A percentile compares a stretch with the other conserved stretches of the same genome.
These are phyloP conservation scores for Lissocephala sabroskyi DNA, from an alignment of 2,888 invertebrate genomes.

Conservation along the genomic window DNA sequence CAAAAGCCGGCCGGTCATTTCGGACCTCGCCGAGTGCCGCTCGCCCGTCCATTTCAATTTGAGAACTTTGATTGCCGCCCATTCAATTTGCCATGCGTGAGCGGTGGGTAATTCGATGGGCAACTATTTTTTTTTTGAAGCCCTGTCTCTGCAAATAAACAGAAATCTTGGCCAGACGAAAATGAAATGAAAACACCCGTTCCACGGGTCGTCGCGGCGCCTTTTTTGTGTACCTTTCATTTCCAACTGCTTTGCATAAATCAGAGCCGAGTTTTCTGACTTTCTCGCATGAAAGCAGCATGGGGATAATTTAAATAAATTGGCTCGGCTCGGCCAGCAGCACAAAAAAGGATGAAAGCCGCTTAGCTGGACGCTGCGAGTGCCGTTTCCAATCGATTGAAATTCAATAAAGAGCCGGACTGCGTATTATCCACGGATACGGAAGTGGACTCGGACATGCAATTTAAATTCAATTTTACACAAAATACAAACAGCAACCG, in stretches of 20 bases:
- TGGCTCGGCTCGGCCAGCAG: conserved; percentile 1
- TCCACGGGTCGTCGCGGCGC: neutral
- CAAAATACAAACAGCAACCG: conserved; percentile 29
- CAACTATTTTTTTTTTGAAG: too few relatives aligned
- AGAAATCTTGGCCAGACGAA: too few relatives aligned
- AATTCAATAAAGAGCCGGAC: conserved; percentile 24
- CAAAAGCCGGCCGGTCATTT: neutral
- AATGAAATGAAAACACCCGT: neutral
- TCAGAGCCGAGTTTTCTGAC: conserved; percentile 15
- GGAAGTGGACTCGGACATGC: conserved; percentile 36
- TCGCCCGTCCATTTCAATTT: neutral
- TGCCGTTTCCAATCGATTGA: conserved; percentile 38
- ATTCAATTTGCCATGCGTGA: too few relatives aligned
- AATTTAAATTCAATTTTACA: conserved; percentile 53
- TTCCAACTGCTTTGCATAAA: conserved; percentile 37
- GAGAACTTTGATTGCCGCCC: too few relatives aligned
- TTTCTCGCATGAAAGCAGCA: neutral
- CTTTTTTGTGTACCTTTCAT: conserved; percentile 8
- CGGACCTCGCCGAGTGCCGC: neutral
- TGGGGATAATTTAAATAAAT: conserved; percentile 33
- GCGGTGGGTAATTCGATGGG: too few relatives aligned
- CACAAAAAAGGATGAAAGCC: conserved; percentile 15
- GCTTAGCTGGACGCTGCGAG: conserved; percentile 10
- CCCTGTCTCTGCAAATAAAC: too few relatives aligned
- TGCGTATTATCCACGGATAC: conserved; percentile 23